These are phyloP conservation scores for Bedellia somnulentella DNA, from an alignment of 2,888 invertebrate genomes.

Conservation along the genomic window DNA sequence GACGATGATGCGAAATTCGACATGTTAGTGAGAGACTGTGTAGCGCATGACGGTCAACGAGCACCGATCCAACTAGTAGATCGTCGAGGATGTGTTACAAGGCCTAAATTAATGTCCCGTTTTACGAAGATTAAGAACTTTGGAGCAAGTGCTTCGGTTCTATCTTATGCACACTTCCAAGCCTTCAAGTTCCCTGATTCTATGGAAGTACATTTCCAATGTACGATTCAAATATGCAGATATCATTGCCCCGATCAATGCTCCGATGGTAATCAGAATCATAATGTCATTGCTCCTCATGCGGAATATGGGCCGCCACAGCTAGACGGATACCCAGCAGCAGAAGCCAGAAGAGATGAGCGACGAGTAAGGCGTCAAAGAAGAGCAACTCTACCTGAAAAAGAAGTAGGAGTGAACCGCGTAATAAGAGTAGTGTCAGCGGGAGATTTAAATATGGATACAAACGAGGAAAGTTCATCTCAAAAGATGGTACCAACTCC, in stretches of 20 bases:
- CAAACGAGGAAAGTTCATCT: slow-evolving; percentile 68
- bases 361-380: slow-evolving; percentile 69
- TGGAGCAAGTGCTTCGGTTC: slow-evolving; percentile 87
- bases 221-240: slow-evolving; percentile 91
- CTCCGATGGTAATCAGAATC: slow-evolving; percentile 63
- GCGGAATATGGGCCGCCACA: slow-evolving; percentile 76
- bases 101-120: slow-evolving; percentile 90
- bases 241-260: slow-evolving; percentile 94
- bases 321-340: slow-evolving; percentile 47
- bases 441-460: slow-evolving; percentile 81
- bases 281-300: slow-evolving; percentile 50
- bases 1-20: slow-evolving; percentile 95
- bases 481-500: slow-evolving; percentile 67
- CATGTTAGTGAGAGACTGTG: slow-evolving; percentile 92
- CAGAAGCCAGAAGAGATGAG: slow-evolving; percentile 73
- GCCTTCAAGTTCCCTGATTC: slow-evolving; percentile 96
- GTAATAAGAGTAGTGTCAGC: slow-evolving; percentile 90
- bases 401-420: slow-evolving; percentile 85
- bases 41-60: slow-evolving; percentile 92
- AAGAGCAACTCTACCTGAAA: slow-evolving; percentile 66
- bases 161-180: slow-evolving; percentile 92
- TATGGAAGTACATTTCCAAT: slow-evolving; percentile 96
- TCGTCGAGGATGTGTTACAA: slow-evolving; percentile 87
- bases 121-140: slow-evolving; percentile 96
- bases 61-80: slow-evolving; percentile 93